Conservation (phyloP, 1,140 invertebrate species). For the Gonioctena quinquepunctata region DNA sequence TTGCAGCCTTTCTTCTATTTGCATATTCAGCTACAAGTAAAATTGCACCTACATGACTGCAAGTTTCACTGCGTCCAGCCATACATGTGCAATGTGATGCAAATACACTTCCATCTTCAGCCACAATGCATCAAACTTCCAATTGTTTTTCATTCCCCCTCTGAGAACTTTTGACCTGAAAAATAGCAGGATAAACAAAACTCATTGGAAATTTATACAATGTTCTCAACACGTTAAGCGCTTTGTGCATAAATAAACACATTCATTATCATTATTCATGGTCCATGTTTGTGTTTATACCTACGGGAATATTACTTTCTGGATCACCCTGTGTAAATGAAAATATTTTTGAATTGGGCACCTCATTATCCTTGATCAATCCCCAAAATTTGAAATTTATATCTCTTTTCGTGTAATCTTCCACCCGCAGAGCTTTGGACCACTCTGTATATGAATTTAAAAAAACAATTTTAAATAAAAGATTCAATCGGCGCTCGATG, state of each 20-base stretch:
- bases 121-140: constrained; percentile 7
- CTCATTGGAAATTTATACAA: background rate
- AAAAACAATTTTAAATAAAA: background rate
- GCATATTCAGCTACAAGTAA: constrained; percentile 11
- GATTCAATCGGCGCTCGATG: background rate
- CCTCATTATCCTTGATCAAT: too few species aligned
- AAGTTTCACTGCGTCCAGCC: constrained; percentile 4
- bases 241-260: background rate
- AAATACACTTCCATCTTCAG: constrained; percentile 7
- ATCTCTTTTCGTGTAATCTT: too few species aligned
- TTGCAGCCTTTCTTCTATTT: background rate
- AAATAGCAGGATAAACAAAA: background rate
- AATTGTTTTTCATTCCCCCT: background rate
- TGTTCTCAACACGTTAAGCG: too few species aligned
- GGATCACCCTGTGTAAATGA: too few species aligned
- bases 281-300: background rate
- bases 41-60: constrained; percentile 9
- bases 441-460: background rate
- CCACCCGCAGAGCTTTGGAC: background rate
- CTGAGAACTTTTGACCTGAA: constrained; percentile 8
- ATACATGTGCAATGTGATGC: constrained; percentile 13
- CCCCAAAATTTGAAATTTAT: too few species aligned
- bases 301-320: background rate
- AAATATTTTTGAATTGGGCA: too few species aligned
- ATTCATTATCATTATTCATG: background rate